Base-by-base conservation (phyloP, 2,113 vertebrate species). In the Sander lucioperca region DNA sequence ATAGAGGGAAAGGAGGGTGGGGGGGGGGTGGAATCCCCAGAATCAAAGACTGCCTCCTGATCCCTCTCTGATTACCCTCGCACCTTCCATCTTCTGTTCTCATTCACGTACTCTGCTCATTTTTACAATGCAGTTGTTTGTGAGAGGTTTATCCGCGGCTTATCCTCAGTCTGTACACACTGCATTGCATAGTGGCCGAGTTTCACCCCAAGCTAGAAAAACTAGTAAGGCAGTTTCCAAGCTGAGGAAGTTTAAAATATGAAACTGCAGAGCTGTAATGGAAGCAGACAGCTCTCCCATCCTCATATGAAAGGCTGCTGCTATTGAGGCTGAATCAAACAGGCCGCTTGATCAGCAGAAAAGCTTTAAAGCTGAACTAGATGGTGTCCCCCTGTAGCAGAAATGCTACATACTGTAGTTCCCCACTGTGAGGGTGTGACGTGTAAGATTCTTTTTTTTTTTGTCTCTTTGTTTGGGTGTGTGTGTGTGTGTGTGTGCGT, bases 361-460 rank as follows among this genome's bases (percentile, higher is more conserved):
- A 77, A 25, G 65, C 88, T 91, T 89, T 87, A 86, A 86, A 90
- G 87, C 74, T 83, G 54, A 84, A 79, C 48, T 84, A 63, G 80
- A 86, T 48, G n/a, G 23, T 74, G 62, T 71, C 25, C 27, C 74
- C 77, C 27, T 69, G 83, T 65, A 74, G 69, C 82, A 66, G 56
- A 68, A 79, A 69, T 12, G 19, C 74, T 67, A 36, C 74, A 58
- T 14, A 18, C 69, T 64, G 25, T 77, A 33, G 45, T 27, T 67
- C n/a, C 79, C 58, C 27, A 13, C 66, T 50, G 69, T 16, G 50
- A 67, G 48, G 50, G 53, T 50, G 74, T 10, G 33, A 79, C 78
- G 39, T 54, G 53, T 19, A 50, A 13, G 6, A 16, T 39, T 59
- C 47, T 69, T 5, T 45, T 58, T 45, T 58, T 59, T 69, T n/a